Base-by-base conservation (phyloP, 2,888 invertebrate species). In the Perdita meconis region DNA sequence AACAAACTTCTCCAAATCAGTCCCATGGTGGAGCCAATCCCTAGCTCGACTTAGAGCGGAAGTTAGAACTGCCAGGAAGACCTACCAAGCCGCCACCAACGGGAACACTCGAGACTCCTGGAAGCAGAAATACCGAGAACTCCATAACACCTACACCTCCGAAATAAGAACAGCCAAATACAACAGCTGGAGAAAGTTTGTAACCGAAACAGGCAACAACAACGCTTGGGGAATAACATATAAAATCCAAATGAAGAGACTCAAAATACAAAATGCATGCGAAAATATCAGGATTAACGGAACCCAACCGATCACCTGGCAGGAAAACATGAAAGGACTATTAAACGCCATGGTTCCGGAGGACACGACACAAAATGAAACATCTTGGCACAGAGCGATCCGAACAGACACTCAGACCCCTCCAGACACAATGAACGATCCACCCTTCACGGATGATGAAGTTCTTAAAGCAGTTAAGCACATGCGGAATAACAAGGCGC, bases 151-250 rank as follows among this genome's bases (percentile, higher is more conserved):
- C 1, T 70, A 63, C 22, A 47, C n/a, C n/a, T 3, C 8, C 19
- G 0, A 0, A 0, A 50, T 70, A 13, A 3, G 40, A 0, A 47
- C 12, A n/a, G 12, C 44, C 56, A 63, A 10, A 1, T 0, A 5
- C 10, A 50, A 0, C n/a, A 67, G 56, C 56, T 73, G 66, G 73
- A n/a, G 22, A 5, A 12, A 73, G 0, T 66, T 55, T 8, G 61
- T 73, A 2, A 61, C 53, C 0, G 22, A 44, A 2, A 38, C 51
- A 12, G 68, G 59, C 1, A 61, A 63, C 19, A 4, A 8, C 13
- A 13, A 51, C 16, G 44, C 63, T 0, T 60, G 59, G 42, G 30
- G 59, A 1, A n/a, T 12, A 40, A 0, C 13, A 40, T 57, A 57
- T 24, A 57, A 24, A 24, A 4, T 40, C 4, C 57, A 40, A 30